Base-by-base conservation (phyloP, 2,888 invertebrate genomes). In the Agonopterix arenella region DNA sequence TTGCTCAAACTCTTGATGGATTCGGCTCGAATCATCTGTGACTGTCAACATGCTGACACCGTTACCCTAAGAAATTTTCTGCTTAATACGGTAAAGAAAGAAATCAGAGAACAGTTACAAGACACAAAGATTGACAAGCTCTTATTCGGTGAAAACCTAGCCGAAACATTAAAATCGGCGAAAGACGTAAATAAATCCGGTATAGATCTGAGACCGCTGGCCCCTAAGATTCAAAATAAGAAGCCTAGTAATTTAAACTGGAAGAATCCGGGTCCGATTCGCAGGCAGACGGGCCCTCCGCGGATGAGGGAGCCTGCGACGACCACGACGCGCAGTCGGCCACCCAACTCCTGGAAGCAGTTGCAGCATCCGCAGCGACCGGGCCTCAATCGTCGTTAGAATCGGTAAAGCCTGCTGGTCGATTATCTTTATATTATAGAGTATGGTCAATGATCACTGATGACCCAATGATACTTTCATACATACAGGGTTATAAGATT, bases 81-180 rank as follows among this genome's bases (percentile, higher is more conserved):
- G 1, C 11, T 55, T 0, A 50, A 10, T 36, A 36, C 47, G 4
- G 36, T 63, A 0, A 64, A 60, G 46, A 57, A 56, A 28, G 60
- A 61, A 5, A n/a, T 49, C 11, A 59, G 53, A 43, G 60, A 62
- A 4, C 59, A 60, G 2, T 11, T 64, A 1, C 49, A 50, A 4
- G 52, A 47, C 2, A 58, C 58, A 2, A 53, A 57, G 36, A 47
- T 60, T 8, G 61, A 60, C 44, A 54, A 46, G 1, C 48, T 28
- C 10, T 42, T 59, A 2, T 62, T 62, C 44, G 55, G 60, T 2
- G 43, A 54, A 13, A 49, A 57, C 4, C 38, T 60, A 9, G 10
- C 52, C 0, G 59, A 59, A 7, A 55, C 55, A 5, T 36, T 60
- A 28, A 60, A 58, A 43, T 43, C 57, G 1, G 60, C 60, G 2